Conservation (phyloP, 2,797 vertebrate species). For the Odontamblyopus rebecca region DNA sequence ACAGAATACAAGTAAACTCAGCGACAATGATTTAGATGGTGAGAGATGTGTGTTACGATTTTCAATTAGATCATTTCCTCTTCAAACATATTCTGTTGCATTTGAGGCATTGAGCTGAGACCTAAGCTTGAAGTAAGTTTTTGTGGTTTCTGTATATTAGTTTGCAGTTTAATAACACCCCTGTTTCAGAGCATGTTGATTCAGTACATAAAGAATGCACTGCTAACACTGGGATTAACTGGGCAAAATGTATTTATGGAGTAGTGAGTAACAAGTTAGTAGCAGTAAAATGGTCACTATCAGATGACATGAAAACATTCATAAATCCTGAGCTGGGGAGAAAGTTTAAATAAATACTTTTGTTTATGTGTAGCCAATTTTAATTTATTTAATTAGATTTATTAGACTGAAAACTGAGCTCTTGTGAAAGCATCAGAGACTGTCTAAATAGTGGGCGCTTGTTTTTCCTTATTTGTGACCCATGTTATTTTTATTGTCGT, state of each 20-base stretch:
- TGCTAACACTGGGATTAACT: neutral
- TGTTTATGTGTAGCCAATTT: no score
- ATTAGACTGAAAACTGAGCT: no score
- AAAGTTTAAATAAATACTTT: no score
- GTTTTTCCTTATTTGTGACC: no score
- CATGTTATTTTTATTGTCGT: no score
- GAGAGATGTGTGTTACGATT: no score
- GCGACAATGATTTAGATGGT: neutral
- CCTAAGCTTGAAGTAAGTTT: neutral
- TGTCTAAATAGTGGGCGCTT: no score
- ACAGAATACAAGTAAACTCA: conserved; percentile 9
- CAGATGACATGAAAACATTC: neutral
- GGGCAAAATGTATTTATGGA: neutral
- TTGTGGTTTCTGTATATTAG: neutral
- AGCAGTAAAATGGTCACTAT: neutral
- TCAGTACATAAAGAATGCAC: neutral
- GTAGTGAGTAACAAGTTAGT: neutral
- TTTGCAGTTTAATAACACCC: neutral
- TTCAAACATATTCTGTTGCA: neutral
- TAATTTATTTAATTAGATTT: no score
- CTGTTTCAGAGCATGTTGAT: no score
- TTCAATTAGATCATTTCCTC: conserved; percentile 15
- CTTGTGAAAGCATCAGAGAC: no score
- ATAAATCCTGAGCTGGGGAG: neutral
- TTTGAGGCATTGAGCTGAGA: neutral